A percentile compares a stretch with the other conserved stretches of the same genome.
These are phyloP conservation scores for Hyposmocoma kahamanoa DNA, from an alignment of 1,140 invertebrate species.

Conservation along the genomic window DNA sequence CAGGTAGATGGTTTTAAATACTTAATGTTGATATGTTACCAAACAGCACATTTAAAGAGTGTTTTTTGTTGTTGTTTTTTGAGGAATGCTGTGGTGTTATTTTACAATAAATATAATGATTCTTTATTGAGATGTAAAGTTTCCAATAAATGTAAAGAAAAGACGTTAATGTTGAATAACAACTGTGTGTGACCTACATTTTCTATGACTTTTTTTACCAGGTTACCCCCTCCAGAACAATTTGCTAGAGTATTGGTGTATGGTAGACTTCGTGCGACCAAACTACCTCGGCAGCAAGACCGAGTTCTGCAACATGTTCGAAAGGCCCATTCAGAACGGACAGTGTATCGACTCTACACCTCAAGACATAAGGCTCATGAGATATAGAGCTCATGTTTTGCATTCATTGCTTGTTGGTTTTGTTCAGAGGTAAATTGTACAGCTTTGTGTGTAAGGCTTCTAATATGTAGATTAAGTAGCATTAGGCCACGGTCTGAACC, in stretches of 20 bases:
- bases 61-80: too few relatives aligned
- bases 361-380: conserved; percentile 91
- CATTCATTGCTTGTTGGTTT: conserved; percentile 93
- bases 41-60: too few relatives aligned
- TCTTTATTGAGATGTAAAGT: too few relatives aligned
- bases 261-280: conserved; percentile 96
- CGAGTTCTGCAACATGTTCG: conserved; percentile 97
- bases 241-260: conserved; percentile 96
- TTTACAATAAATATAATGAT: not conserved
- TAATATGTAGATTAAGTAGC: too few relatives aligned
- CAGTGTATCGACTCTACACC: conserved; percentile 95
- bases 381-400: conserved; percentile 91
- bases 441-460: too few relatives aligned
- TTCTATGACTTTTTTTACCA: conserved; percentile 16
- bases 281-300: conserved; percentile 94
- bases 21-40: too few relatives aligned
- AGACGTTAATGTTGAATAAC: too few relatives aligned
- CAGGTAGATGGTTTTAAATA: too few relatives aligned
- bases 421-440: conserved; percentile 82
- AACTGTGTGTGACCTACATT: too few relatives aligned
- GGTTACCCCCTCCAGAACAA: conserved; percentile 98
- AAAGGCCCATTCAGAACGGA: conserved; percentile 94
- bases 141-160: too few relatives aligned
- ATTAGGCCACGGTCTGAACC: too few relatives aligned
- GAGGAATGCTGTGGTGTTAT: too few relatives aligned